These are phyloP conservation scores for Rotaria socialis DNA, from an alignment of 2,888 invertebrate species.

Conservation along the genomic window DNA sequence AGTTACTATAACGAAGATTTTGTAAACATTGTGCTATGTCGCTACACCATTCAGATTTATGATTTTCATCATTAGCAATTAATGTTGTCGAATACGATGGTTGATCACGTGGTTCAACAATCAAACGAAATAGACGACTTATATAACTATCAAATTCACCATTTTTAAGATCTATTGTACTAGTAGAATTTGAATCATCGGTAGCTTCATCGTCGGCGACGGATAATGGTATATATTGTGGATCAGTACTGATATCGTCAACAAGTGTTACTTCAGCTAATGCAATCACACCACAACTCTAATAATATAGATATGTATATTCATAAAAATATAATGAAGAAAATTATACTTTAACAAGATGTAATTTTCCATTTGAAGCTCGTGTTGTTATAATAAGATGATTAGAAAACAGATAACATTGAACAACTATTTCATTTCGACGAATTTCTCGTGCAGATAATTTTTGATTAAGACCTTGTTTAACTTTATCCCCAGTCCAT, in stretches of 20 bases:
- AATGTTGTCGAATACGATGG: conserved; percentile 28
- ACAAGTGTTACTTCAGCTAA: conserved; percentile 77
- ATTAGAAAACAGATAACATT: conserved; percentile 84
- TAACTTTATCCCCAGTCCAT: conserved; percentile 60
- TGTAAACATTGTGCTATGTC: conserved; percentile 88
- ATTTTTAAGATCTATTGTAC: background rate
- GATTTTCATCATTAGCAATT: conserved; percentile 31
- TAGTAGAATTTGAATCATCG: background rate
- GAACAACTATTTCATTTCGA: conserved; percentile 59
- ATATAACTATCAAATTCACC: background rate
- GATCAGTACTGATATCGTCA: conserved; percentile 70
- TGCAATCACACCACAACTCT: conserved; percentile 73
- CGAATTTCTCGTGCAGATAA: conserved; percentile 63
- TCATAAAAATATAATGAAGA: background rate
- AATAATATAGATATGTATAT: conserved; percentile 41
- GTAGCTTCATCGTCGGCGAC: background rate
- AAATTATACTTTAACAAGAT: conserved; percentile 68
- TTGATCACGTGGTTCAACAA: conserved; percentile 34
- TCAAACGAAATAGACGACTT: conserved; percentile 24
- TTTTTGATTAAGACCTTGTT: conserved; percentile 64
- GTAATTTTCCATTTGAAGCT: conserved; percentile 77
- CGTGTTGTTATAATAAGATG: conserved; percentile 77
- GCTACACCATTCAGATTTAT: conserved; percentile 83
- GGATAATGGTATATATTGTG: background rate
- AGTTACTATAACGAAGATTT: conserved; percentile 80